Conservation (phyloP, 2,113 vertebrate species). For the Speoplatyrhinus poulsoni region DNA sequence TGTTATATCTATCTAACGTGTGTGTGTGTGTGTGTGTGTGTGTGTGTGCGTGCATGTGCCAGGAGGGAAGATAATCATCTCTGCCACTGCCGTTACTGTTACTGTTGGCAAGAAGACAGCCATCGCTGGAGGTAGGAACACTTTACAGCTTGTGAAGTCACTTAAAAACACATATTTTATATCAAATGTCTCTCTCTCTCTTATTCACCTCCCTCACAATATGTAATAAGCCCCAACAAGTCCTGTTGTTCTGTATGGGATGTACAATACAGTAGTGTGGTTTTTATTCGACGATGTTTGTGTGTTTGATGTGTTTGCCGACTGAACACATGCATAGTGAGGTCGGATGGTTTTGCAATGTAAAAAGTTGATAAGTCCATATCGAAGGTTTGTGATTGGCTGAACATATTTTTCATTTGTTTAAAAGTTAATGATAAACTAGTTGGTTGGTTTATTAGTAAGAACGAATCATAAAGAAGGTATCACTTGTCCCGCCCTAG, state of each 20-base stretch:
- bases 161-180: background rate
- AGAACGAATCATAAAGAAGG: too few species aligned
- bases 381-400: background rate
- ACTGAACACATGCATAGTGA: too few species aligned
- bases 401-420: background rate
- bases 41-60: conserved; percentile 16
- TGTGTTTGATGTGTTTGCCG: background rate
- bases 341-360: background rate
- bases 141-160: background rate
- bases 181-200: background rate
- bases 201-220: background rate
- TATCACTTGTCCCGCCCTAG: too few species aligned
- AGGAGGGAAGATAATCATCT: conserved; percentile 81
- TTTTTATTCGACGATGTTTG: background rate
- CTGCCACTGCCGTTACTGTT: conserved; percentile 85
- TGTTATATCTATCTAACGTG: background rate
- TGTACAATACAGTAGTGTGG: too few species aligned
- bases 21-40: background rate
- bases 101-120: conserved; percentile 86
- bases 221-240: background rate
- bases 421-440: background rate
- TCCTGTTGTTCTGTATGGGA: too few species aligned
- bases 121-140: conserved; percentile 91
- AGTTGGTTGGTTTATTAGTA: background rate
- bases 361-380: background rate